Conservation (phyloP, 1,140 invertebrate species). For the Calosoma granatense region DNA sequence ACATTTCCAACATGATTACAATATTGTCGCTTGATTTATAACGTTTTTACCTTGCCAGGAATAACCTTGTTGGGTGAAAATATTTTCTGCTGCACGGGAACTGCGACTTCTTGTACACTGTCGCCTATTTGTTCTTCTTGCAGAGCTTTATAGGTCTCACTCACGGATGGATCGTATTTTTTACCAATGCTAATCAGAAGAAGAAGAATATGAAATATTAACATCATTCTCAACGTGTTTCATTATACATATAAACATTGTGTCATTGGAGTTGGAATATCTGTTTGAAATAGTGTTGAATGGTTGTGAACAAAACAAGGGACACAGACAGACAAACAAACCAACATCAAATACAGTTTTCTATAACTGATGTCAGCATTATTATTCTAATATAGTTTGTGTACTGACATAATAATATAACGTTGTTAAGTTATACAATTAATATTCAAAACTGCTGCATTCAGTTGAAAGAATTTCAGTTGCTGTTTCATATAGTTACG, state of each 20-base stretch:
- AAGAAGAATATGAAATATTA: too few relatives aligned
- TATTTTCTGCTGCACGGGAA: constrained; percentile 60
- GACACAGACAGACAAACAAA: too few relatives aligned
- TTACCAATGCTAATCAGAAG: constrained; percentile 41
- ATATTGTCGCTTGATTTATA: neutral
- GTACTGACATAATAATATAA: too few relatives aligned
- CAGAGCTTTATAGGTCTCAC: constrained; percentile 72
- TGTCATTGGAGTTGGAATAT: neutral
- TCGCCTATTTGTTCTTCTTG: constrained; percentile 58
- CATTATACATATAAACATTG: neutral
- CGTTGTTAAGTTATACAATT: too few relatives aligned
- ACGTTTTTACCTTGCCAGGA: constrained; percentile 41
- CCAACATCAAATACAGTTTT: too few relatives aligned
- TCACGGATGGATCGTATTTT: constrained; percentile 74
- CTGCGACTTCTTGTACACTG: constrained; percentile 54
- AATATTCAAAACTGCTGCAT: too few relatives aligned
- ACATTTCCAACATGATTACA: constrained; percentile 5
- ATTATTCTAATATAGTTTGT: too few relatives aligned
- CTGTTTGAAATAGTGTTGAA: neutral
- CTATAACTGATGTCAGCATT: too few relatives aligned
- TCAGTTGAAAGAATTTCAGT: too few relatives aligned
- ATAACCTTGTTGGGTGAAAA: constrained; percentile 53
- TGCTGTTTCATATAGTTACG: too few relatives aligned
- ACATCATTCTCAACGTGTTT: neutral
- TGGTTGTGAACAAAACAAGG: neutral